These are phyloP conservation scores for Cheiracanthium punctorium DNA, from an alignment of 2,888 invertebrate genomes.

Conservation along the genomic window DNA sequence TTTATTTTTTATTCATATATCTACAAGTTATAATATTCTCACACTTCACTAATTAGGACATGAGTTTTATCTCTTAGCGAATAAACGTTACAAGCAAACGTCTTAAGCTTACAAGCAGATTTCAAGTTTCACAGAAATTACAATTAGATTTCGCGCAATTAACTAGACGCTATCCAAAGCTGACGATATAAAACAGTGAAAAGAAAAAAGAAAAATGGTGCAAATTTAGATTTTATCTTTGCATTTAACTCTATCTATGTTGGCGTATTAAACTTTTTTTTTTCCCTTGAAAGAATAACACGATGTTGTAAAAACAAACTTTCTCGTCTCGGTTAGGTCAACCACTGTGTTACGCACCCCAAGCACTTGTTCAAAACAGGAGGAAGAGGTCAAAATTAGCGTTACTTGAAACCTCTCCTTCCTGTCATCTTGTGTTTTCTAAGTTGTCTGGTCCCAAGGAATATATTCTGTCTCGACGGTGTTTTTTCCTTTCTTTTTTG, in stretches of 20 bases:
- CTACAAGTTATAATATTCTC: no score
- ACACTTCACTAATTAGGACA: no score
- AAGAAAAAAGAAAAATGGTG: no score
- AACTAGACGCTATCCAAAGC: no score
- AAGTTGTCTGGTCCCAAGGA: not conserved
- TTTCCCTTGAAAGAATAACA: not conserved
- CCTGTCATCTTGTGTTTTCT: constrained; percentile 30
- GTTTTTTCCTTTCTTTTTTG: not conserved
- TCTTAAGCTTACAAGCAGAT: no score
- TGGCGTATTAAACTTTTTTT: not conserved
- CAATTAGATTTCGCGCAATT: no score
- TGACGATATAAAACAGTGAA: no score
- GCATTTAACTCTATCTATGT: not conserved
- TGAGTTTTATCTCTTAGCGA: no score
- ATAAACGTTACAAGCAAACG: no score
- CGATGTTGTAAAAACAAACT: not conserved
- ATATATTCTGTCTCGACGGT: not conserved
- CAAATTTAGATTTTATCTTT: not conserved
- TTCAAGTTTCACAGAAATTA: no score
- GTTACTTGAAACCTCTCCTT: constrained; percentile 24
- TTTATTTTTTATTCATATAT: no score
- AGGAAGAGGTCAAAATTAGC: not conserved
- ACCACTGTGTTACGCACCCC: constrained; percentile 34
- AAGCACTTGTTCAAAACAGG: not conserved
- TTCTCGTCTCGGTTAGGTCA: not conserved